Percentiles rank a stretch among this genome's conserved stretches.
phyloP scores from a whole-genome alignment of 2,797 vertebrate species.

The Euthynnus affinis region DNA sequence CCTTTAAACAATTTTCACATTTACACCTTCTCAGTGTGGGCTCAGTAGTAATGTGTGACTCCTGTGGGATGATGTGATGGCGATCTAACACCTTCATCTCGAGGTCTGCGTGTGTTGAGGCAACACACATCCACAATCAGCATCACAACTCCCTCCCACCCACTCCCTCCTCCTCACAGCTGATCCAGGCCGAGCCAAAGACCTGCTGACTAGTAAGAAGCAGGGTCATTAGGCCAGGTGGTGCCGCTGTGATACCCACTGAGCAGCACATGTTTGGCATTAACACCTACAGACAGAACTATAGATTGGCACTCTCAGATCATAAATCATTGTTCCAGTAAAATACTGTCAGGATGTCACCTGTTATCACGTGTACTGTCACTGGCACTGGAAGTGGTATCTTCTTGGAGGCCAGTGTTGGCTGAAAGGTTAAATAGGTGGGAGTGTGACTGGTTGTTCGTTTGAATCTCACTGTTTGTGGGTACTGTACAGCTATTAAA shows the following conservation, averaged over 20 bases:
- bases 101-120: not conserved
- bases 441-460: not conserved
- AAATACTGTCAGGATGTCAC: slow-evolving; percentile 6
- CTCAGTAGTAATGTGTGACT: slow-evolving; percentile 16
- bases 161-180: slow-evolving; percentile 48
- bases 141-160: slow-evolving; percentile 19
- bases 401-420: not conserved
- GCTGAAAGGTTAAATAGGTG: not conserved
- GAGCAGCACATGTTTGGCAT: slow-evolving; percentile 85
- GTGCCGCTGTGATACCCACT: slow-evolving; percentile 72
- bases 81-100: slow-evolving; percentile 29
- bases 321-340: slow-evolving; percentile 62
- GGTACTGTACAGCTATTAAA: too few relatives aligned
- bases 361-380: slow-evolving; percentile 4
- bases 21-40: slow-evolving; percentile 35
- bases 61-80: slow-evolving; percentile 12
- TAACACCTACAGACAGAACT: slow-evolving; percentile 70
- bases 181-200: slow-evolving; percentile 79
- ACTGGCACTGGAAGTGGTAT: not conserved
- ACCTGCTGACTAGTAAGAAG: slow-evolving; percentile 84
- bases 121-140: slow-evolving; percentile 21
- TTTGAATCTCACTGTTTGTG: not conserved
- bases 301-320: slow-evolving; percentile 60
- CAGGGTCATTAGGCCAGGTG: slow-evolving; percentile 81
- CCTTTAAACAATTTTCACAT: slow-evolving; percentile 44